Evolutionary conservation across 2,113 vertebrate genomes (phyloP).

Genomic region (Eulemur macaco): DNA sequence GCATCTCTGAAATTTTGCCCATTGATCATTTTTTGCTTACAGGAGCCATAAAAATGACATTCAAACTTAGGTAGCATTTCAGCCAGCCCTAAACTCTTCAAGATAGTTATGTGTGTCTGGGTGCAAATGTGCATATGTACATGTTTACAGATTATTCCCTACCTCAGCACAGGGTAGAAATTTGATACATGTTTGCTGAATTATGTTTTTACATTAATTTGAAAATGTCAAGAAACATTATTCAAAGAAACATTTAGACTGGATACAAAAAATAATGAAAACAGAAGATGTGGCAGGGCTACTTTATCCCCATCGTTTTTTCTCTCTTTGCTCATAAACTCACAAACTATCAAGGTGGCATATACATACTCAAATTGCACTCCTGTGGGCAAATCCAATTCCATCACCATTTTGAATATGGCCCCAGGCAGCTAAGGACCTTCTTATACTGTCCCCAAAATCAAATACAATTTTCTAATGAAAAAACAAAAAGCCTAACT

Average conservation of each 20-base stretch:
- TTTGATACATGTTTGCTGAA: not conserved
- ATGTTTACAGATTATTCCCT: not conserved
- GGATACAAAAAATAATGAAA: not conserved
- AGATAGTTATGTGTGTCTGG: not conserved
- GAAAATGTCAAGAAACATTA: not conserved
- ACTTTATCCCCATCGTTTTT: not conserved
- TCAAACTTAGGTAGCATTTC: not conserved
- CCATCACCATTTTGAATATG: not conserved
- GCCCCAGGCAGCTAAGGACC: not conserved
- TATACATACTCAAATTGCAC: not conserved
- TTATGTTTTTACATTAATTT: not conserved
- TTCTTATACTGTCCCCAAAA: not conserved
- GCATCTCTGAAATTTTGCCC: not conserved
- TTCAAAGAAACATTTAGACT: not conserved
- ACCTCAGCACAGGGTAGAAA: not conserved
- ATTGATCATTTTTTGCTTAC: not conserved
- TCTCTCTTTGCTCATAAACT: not conserved
- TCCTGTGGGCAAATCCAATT: not conserved
- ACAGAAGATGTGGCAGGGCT: not conserved
- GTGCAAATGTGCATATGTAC: not conserved
- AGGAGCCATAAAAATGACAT: not conserved
- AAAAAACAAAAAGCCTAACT: not conserved
- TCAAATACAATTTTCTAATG: slow-evolving; percentile 16
- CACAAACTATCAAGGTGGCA: not conserved
- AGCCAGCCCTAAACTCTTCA: not conserved